These are phyloP conservation scores for Jaculus jaculus DNA, from an alignment of 2,113 vertebrate genomes.

Conservation along the genomic window DNA sequence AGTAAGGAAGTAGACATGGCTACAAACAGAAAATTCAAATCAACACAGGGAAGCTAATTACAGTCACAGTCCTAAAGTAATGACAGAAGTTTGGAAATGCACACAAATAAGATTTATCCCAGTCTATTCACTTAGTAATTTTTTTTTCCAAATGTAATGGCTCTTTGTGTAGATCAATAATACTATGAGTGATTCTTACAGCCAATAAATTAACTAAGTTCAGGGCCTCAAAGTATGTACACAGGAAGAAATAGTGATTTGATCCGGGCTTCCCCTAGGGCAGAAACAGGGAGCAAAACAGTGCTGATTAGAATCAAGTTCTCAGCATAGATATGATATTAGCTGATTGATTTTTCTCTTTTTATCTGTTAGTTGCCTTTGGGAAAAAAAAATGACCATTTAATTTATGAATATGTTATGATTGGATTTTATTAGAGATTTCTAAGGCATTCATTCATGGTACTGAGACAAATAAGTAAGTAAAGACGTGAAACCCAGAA, in stretches of 20 bases:
- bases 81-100: not conserved
- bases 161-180: not conserved
- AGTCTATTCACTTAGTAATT: not conserved
- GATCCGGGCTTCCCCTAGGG: not conserved
- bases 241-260: not conserved
- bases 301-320: rapidly evolving
- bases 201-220: not conserved
- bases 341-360: not conserved
- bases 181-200: not conserved
- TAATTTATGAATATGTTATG: not conserved
- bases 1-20: not conserved
- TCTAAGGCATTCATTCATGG: not conserved
- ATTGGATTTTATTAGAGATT: not conserved
- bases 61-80: not conserved
- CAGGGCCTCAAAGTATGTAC: not conserved
- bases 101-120: not conserved
- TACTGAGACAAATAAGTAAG: not conserved
- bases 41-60: not conserved
- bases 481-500: not conserved
- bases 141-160: not conserved
- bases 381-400: not conserved
- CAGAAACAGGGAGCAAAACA: not conserved
- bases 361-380: not conserved
- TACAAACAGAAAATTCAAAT: not conserved
- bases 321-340: not conserved